Conservation (phyloP, 2,797 vertebrate species). For the Lerista edwardsae region DNA sequence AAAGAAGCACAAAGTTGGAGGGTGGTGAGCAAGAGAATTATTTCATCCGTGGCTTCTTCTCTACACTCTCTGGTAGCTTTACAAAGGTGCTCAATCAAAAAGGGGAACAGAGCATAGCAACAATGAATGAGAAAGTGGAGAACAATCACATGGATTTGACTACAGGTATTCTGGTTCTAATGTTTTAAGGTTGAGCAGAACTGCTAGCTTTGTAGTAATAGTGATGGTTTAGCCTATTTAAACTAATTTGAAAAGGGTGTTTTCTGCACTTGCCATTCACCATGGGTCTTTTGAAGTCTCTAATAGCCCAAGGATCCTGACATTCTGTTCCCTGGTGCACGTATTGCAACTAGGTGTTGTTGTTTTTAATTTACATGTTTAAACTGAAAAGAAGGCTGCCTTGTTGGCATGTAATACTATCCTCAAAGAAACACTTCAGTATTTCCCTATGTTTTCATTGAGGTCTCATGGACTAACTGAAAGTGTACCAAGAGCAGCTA, state of each 20-base stretch:
- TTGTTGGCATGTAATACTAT: background rate
- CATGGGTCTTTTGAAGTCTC: background rate
- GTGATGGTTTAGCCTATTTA: rapidly evolving
- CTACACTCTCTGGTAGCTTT: slow-evolving; percentile 77
- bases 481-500: background rate
- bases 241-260: background rate
- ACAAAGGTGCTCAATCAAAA: slow-evolving; percentile 72
- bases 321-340: background rate
- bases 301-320: background rate
- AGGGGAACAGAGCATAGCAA: slow-evolving; percentile 62
- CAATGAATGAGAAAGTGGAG: slow-evolving; percentile 35
- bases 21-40: slow-evolving; percentile 65
- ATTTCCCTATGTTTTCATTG: background rate
- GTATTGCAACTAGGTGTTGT: background rate
- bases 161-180: slow-evolving; percentile 58
- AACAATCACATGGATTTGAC: background rate
- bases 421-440: background rate
- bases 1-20: slow-evolving; percentile 39
- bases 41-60: slow-evolving; percentile 73
- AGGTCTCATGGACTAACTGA: background rate
- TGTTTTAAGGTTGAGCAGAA: background rate
- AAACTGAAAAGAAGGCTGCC: background rate
- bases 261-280: background rate
- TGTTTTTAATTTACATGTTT: background rate
- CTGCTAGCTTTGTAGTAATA: background rate